These are phyloP conservation scores for Drosophila demipolita DNA, from an alignment of 2,888 invertebrate genomes.

Conservation along the genomic window DNA sequence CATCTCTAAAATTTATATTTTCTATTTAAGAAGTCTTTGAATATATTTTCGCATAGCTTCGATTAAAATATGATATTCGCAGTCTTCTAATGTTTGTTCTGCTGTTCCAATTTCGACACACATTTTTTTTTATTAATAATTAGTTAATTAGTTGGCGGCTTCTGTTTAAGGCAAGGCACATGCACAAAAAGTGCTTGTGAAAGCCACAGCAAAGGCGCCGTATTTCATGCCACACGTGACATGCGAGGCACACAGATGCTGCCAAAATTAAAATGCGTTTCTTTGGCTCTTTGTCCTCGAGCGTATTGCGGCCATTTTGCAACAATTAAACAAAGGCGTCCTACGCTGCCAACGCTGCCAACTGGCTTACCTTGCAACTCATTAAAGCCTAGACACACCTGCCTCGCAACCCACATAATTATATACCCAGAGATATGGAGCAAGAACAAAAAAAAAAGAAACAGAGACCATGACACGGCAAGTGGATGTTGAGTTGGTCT, in stretches of 20 bases:
- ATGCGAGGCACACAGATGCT: neutral
- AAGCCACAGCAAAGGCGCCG: neutral
- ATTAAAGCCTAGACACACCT: constrained; percentile 37
- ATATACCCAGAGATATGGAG: neutral
- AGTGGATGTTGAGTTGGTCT: constrained; percentile 34
- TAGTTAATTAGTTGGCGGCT: neutral
- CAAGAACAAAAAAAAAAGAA: neutral
- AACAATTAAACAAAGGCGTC: constrained; percentile 46
- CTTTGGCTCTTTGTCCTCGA: constrained; percentile 20
- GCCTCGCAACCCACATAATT: neutral
- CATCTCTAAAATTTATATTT: neutral
- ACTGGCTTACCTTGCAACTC: constrained; percentile 27
- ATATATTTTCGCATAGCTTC: neutral
- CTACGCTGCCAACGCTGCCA: neutral
- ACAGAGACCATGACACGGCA: constrained; percentile 17
- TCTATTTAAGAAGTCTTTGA: neutral
- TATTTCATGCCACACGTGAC: neutral
- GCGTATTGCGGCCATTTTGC: constrained; percentile 28
- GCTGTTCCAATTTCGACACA: neutral
- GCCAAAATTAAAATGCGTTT: constrained; percentile 1
- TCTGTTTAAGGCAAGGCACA: neutral
- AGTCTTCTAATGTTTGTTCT: neutral
- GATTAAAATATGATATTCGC: neutral
- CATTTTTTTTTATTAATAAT: neutral
- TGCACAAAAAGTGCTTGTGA: constrained; percentile 7